These are phyloP conservation scores for Schrankia costaestrigalis DNA, from an alignment of 2,888 invertebrate genomes.

Conservation along the genomic window DNA sequence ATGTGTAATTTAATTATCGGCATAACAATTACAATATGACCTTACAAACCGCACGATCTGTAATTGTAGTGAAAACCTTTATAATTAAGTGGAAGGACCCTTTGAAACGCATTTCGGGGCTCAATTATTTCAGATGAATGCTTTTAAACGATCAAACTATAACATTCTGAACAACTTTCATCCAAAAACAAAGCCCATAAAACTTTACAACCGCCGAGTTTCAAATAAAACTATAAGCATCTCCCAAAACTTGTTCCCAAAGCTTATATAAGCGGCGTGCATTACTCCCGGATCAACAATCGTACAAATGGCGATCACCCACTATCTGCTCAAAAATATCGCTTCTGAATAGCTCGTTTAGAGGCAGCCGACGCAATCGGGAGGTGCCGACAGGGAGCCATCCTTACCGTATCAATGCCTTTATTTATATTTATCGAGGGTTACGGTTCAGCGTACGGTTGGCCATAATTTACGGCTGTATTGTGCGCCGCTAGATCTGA, in stretches of 20 bases:
- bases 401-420: constrained; percentile 26
- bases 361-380: constrained; percentile 6
- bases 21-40: too few species aligned
- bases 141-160: too few species aligned
- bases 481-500: constrained; percentile 15
- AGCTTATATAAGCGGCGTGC: constrained; percentile 8
- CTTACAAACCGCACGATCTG: too few species aligned
- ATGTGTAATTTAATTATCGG: too few species aligned
- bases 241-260: constrained; percentile 5
- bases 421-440: constrained; percentile 37
- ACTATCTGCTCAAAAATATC: constrained; percentile 28
- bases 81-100: too few species aligned
- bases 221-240: constrained; percentile 5
- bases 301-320: constrained; percentile 15
- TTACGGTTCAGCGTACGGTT: constrained; percentile 19
- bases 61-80: too few species aligned
- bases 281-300: constrained; percentile 22
- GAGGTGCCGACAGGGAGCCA: constrained; percentile 23
- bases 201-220: constrained; percentile 4
- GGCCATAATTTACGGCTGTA: constrained; percentile 26
- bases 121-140: too few species aligned
- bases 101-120: too few species aligned
- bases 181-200: constrained; percentile 4
- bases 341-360: constrained; percentile 22
- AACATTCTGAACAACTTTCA: too few species aligned